Conservation (phyloP, 2,113 vertebrate species). For the Lepus timidus region DNA sequence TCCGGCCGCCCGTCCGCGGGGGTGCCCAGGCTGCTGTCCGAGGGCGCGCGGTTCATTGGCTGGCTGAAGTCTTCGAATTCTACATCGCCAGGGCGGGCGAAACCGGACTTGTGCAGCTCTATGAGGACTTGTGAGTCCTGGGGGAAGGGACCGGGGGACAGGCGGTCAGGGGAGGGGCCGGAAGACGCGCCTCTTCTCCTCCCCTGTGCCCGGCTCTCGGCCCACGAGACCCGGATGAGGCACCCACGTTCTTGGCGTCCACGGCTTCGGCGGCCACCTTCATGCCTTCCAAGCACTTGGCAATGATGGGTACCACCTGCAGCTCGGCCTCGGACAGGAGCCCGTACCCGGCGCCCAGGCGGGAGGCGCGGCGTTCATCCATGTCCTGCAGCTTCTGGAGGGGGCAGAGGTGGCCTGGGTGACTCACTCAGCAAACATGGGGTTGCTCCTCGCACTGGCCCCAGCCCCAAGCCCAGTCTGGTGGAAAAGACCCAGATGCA, state of each 20-base stretch:
- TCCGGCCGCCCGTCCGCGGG: slow-evolving; percentile 88
- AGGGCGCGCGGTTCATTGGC: slow-evolving; percentile 92
- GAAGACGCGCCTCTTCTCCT: no score
- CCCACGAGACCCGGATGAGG: not conserved
- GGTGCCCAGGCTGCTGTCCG: slow-evolving; percentile 93
- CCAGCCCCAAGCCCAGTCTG: not conserved
- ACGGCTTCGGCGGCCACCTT: slow-evolving; percentile 91
- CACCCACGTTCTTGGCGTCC: slow-evolving; percentile 92
- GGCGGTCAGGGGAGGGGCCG: not conserved
- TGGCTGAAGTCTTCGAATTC: slow-evolving; percentile 96
- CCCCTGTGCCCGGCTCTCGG: not conserved
- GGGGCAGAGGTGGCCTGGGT: not conserved
- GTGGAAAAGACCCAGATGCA: not conserved
- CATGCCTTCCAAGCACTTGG: slow-evolving; percentile 95
- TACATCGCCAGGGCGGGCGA: slow-evolving; percentile 92
- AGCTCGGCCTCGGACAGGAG: slow-evolving; percentile 92
- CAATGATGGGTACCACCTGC: slow-evolving; percentile 94
- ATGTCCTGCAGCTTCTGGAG: slow-evolving; percentile 93
- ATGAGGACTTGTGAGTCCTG: slow-evolving; percentile 93
- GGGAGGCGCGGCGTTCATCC: slow-evolving; percentile 91
- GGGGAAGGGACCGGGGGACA: accelerated
- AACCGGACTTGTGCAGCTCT: slow-evolving; percentile 94
- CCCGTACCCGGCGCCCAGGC: slow-evolving; percentile 90
- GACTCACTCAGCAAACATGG: not conserved
- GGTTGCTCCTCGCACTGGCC: not conserved